Base-by-base conservation (phyloP, 53 echinoderm and acorn worm species). In the Holothuria scabra region DNA sequence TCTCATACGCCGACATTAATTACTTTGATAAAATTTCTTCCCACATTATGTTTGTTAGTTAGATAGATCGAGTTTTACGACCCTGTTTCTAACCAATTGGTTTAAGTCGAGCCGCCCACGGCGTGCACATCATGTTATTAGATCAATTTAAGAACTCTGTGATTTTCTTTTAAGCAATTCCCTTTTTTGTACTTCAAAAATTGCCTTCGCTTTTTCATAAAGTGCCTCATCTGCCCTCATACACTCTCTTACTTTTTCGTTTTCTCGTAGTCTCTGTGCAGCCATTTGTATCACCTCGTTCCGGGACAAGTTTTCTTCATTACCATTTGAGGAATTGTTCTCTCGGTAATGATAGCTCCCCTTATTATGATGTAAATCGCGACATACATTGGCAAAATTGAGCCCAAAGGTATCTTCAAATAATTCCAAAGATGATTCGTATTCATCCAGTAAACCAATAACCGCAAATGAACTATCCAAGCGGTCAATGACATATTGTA, bases 391-490 rank as follows among this genome's bases (percentile, higher is more conserved):
- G 25, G 12, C 8, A 66, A 89, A 89, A 5, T 66, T 66, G 22
- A 80, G 16, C 2, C 80, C 68, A 48, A 65, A 89, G 1, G 58
- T 66, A 28, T 65, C 67, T 67, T 89, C 59, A 10, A 84, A 66
- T 64, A 89, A 67, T 32, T 85, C 22, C 60, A 89, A 21, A 10
- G 89, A 85, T 5, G 37, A 29, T 4, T 85, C 80, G 24, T 76
- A 89, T 38, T 89, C 89, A 14, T 89, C 85, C 16, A 44, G 25
- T 14, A 89, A 26, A 31, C 89, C 89, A 25, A 89, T 80, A 11
- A 89, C 89, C 21, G 85, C 85, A 34, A 89, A 89, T 71, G 57
- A 67, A 35, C 59, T 85, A 49, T 89, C 85, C 33, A 89, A 6
- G 26, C 85, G 65, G 20, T 80, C 62, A 2, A 81, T 52, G 23